Evolutionary conservation across 2,888 invertebrate species (phyloP).

Genomic region (Dexiosoma caninum): DNA sequence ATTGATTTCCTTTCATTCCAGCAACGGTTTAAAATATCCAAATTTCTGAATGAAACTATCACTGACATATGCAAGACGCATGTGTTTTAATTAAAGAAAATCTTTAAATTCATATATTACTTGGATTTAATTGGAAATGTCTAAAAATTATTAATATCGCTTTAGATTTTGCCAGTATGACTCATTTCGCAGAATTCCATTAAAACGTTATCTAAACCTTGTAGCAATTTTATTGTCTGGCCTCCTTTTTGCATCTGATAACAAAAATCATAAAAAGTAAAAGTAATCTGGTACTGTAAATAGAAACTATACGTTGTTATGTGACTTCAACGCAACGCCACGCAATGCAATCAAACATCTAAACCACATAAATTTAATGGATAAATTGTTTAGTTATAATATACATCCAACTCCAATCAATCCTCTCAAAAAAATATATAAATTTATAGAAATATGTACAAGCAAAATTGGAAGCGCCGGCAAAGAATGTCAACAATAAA

Average conservation of each 20-base stretch:
- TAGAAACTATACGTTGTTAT: neutral
- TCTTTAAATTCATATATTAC: no score
- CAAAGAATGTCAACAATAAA: slow-evolving; percentile 40
- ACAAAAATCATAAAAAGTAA: slow-evolving; percentile 44
- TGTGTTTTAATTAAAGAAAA: no score
- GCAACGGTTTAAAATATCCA: slow-evolving; percentile 22
- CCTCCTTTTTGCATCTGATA: slow-evolving; percentile 45
- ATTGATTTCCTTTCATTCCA: slow-evolving; percentile 4
- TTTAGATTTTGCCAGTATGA: slow-evolving; percentile 11
- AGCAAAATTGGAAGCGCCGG: neutral
- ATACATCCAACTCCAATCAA: slow-evolving; percentile 34
- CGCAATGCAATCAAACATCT: slow-evolving; percentile 38
- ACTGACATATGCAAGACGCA: slow-evolving; percentile 3
- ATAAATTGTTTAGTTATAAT: slow-evolving; percentile 24
- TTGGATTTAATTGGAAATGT: no score
- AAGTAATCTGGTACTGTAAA: neutral
- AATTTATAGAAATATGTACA: slow-evolving; percentile 15
- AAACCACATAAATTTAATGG: slow-evolving; percentile 51
- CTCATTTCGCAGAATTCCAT: slow-evolving; percentile 22
- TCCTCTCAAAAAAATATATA: slow-evolving; percentile 22
- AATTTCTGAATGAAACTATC: slow-evolving; percentile 21
- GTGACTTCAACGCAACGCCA: slow-evolving; percentile 10
- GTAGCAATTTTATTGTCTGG: slow-evolving; percentile 16
- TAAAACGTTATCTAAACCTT: slow-evolving; percentile 12
- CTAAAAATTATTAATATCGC: neutral